Percentiles rank a stretch among this genome's conserved stretches.
phyloP scores from a whole-genome alignment of 2,797 vertebrate species.

The Hipposideros larvatus region DNA sequence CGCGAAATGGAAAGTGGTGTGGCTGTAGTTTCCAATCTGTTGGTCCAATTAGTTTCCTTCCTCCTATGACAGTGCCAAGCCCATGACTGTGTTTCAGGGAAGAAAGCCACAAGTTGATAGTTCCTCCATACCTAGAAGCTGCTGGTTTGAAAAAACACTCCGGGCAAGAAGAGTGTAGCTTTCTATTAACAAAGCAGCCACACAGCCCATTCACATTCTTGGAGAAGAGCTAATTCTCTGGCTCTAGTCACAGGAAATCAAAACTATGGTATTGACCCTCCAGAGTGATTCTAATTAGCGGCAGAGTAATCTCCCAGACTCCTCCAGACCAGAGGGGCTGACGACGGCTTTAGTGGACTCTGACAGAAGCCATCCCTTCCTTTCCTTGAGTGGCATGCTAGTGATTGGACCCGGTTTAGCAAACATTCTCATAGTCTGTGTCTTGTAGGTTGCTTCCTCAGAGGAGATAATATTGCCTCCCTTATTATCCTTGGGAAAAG shows the following conservation, averaged over 20 bases:
- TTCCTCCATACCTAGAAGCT: not conserved
- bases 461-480: not conserved
- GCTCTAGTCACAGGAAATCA: not conserved
- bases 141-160: not conserved
- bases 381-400: fast-evolving
- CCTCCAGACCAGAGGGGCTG: not conserved
- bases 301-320: not conserved
- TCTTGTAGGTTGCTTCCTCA: not conserved
- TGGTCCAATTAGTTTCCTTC: not conserved
- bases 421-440: not conserved
- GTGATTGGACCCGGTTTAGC: not conserved
- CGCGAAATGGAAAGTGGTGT: not conserved
- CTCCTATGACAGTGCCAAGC: not conserved
- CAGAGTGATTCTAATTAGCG: not conserved
- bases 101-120: not conserved
- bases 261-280: not conserved
- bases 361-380: not conserved
- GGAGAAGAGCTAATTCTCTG: constrained; percentile 39
- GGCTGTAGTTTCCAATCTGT: not conserved
- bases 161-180: not conserved
- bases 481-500: not conserved
- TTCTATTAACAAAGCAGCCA: not conserved
- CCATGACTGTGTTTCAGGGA: not conserved
- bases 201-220: not conserved
- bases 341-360: not conserved